These are phyloP conservation scores for Oncorhynchus tshawytscha DNA, from an alignment of 2,113 vertebrate species.

Conservation along the genomic window DNA sequence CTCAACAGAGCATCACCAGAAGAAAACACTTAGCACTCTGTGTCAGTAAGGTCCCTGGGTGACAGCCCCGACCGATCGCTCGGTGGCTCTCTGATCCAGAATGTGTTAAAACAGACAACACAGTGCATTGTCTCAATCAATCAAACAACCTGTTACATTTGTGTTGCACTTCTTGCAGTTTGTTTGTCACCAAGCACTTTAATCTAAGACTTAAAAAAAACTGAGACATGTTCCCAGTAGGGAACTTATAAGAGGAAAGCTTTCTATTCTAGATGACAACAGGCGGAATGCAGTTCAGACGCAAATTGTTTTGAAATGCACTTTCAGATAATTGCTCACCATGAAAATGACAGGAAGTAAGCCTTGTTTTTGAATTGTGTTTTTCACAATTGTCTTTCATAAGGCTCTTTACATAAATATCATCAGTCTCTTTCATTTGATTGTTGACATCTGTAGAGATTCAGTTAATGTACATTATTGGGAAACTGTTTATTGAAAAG, in stretches of 20 bases:
- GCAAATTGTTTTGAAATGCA: conserved; percentile 9
- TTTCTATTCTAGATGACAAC: neutral
- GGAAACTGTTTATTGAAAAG: neutral
- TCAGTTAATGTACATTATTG: neutral
- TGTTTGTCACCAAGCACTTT: neutral
- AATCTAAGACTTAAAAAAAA: neutral
- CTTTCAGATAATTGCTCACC: conserved; percentile 4
- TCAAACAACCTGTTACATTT: neutral
- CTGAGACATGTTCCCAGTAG: conserved; percentile 2
- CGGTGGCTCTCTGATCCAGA: no score
- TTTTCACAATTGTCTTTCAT: conserved; percentile 14
- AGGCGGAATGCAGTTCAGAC: neutral
- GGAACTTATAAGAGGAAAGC: neutral
- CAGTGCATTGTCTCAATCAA: conserved; percentile 1
- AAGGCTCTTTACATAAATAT: conserved; percentile 18
- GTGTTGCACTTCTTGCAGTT: neutral
- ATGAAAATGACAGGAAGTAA: neutral
- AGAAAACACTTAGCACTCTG: no score
- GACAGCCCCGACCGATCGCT: no score
- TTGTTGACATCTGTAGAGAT: neutral
- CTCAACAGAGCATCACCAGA: no score
- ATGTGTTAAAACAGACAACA: no score
- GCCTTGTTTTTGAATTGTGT: conserved; percentile 20
- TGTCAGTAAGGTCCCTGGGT: no score
- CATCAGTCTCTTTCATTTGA: conserved; percentile 4